Conservation (phyloP, 2,797 vertebrate genomes). For the Poeciliopsis paucimaculata region DNA sequence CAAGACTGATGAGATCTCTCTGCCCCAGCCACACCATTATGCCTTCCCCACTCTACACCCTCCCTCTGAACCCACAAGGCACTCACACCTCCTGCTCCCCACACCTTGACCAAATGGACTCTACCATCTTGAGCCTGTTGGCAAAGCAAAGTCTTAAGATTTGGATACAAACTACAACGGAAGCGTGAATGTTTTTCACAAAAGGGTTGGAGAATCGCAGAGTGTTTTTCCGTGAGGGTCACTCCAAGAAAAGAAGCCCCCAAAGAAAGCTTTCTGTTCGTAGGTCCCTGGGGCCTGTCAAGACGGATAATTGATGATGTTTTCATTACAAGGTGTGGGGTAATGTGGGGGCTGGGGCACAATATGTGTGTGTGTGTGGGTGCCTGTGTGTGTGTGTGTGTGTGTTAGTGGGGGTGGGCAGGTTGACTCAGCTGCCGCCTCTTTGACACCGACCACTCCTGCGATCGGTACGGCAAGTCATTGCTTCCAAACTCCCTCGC, state of each 20-base stretch:
- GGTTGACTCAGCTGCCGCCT: slow-evolving; percentile 88
- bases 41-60: slow-evolving; percentile 17
- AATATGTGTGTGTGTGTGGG: slow-evolving; percentile 50
- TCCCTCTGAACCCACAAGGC: slow-evolving; percentile 24
- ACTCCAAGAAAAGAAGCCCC: slow-evolving; percentile 84
- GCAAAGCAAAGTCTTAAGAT: slow-evolving; percentile 65
- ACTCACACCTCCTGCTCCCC: slow-evolving; percentile 43
- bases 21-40: slow-evolving; percentile 67
- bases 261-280: slow-evolving; percentile 82
- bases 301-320: slow-evolving; percentile 91
- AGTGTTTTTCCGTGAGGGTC: slow-evolving; percentile 62
- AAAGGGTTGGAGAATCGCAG: slow-evolving; percentile 31
- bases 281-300: slow-evolving; percentile 86
- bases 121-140: slow-evolving; percentile 56
- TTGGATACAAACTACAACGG: slow-evolving; percentile 71
- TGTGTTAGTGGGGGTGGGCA: slow-evolving; percentile 64
- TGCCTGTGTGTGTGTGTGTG: slow-evolving; percentile 40
- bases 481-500: slow-evolving; percentile 76
- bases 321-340: slow-evolving; percentile 92
- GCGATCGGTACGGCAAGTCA: slow-evolving; percentile 79
- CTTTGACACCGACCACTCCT: slow-evolving; percentile 81
- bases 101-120: slow-evolving; percentile 52
- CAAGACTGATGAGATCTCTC: slow-evolving; percentile 74
- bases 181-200: not conserved
- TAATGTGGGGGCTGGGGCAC: slow-evolving; percentile 81